Percentiles rank a stretch among this genome's conserved stretches.
Conservation (phyloP, 1,140 invertebrate genomes). For the Brachystomella parvula region DNA sequence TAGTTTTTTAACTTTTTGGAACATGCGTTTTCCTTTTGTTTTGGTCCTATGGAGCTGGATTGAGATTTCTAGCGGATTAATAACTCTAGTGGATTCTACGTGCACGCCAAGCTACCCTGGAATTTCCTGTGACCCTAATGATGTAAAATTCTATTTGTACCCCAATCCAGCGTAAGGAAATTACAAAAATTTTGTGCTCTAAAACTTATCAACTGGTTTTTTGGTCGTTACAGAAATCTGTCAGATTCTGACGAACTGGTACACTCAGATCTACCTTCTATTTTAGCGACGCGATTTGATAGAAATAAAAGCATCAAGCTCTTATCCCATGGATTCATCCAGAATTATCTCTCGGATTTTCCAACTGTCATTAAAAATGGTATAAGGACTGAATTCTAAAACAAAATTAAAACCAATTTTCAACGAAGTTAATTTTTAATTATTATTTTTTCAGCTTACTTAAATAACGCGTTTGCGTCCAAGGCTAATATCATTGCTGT, state of each 20-base stretch:
- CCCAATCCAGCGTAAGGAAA: slow-evolving; percentile 7
- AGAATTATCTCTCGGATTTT: background rate
- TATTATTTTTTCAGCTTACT: background rate
- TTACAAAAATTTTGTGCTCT: background rate
- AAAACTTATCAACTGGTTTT: background rate
- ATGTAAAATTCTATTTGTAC: background rate
- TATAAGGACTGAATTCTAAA: background rate
- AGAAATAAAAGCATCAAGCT: background rate
- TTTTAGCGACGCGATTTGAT: background rate
- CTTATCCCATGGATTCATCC: slow-evolving; percentile 5
- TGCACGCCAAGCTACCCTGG: background rate
- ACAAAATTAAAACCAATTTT: background rate
- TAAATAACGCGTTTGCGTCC: background rate
- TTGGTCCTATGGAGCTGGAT: background rate
- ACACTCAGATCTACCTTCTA: background rate
- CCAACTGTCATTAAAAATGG: slow-evolving; percentile 12
- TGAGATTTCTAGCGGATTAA: background rate
- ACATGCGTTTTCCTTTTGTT: background rate
- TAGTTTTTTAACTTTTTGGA: background rate
- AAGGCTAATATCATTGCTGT: slow-evolving; percentile 13
- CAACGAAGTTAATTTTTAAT: background rate
- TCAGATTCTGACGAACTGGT: background rate
- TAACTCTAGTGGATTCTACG: background rate
- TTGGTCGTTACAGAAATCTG: background rate
- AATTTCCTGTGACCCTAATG: background rate